These are phyloP conservation scores for Paragorgia papillata DNA, from an alignment of 92 coral and sea anemone genomes.

Conservation along the genomic window DNA sequence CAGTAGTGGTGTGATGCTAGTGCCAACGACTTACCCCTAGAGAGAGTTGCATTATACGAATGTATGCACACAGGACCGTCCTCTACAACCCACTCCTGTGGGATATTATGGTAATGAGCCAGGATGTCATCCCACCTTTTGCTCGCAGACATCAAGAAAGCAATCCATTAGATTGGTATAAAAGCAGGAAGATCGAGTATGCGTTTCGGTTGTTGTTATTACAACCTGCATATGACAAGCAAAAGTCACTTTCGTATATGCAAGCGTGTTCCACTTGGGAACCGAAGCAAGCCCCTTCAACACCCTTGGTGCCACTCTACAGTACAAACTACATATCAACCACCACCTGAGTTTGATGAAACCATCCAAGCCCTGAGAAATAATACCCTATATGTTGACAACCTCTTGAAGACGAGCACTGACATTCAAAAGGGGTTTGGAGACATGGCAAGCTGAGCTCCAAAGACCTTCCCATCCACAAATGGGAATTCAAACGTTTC, in stretches of 20 bases:
- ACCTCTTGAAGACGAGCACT: conserved; percentile 54
- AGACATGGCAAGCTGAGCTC: conserved; percentile 6
- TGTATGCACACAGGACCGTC: conserved; percentile 63
- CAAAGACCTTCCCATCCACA: conserved; percentile 37
- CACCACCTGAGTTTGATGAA: conserved; percentile 42
- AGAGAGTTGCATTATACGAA: conserved; percentile 56
- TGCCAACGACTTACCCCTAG: conserved; percentile 60
- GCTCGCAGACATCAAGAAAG: conserved; percentile 58
- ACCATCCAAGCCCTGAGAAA: conserved; percentile 47
- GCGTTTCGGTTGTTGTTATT: conserved; percentile 57
- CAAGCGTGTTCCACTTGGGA: conserved; percentile 66
- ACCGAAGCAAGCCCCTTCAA: conserved; percentile 68
- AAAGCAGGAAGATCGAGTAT: conserved; percentile 57
- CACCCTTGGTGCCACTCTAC: conserved; percentile 62
- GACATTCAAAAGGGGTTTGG: conserved; percentile 44
- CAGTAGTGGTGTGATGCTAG: conserved; percentile 69
- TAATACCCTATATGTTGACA: conserved; percentile 65
- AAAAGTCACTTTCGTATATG: conserved; percentile 57
- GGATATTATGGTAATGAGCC: conserved; percentile 63
- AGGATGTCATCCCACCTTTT: conserved; percentile 58
- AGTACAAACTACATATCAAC: conserved; percentile 61
- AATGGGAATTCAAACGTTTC: conserved; percentile 40
- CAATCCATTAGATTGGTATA: conserved; percentile 52
- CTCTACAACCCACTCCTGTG: conserved; percentile 64
- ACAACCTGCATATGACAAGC: conserved; percentile 43